These are phyloP conservation scores for Tetragonula clypearis DNA, from an alignment of 1,140 invertebrate genomes.

Conservation along the genomic window DNA sequence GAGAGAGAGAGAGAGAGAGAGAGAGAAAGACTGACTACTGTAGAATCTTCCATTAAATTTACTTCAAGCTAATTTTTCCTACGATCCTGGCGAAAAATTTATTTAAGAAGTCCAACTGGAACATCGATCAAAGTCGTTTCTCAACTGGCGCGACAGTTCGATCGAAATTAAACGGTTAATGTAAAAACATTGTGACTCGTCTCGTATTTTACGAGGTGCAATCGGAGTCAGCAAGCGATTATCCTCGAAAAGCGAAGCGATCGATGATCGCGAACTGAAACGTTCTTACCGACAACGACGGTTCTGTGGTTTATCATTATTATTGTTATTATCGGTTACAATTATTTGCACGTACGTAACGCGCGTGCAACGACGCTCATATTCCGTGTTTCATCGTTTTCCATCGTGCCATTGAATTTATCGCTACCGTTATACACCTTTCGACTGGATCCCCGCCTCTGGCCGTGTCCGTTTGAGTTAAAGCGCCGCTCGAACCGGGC, in stretches of 20 bases:
- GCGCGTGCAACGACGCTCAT: not conserved
- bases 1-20: not conserved
- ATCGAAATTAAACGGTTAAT: not conserved
- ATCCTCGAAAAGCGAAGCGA: not conserved
- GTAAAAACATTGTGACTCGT: not conserved
- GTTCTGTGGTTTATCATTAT: too few relatives aligned
- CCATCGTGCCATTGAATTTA: conserved; percentile 51
- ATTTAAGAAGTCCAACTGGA: not conserved
- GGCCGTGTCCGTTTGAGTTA: conserved; percentile 60
- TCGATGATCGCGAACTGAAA: not conserved
- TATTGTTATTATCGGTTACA: not conserved
- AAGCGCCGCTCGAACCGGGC: conserved; percentile 49
- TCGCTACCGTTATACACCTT: conserved; percentile 65
- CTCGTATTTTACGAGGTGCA: not conserved
- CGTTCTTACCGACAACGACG: not conserved
- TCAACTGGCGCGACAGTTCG: not conserved
- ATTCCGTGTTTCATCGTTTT: conserved; percentile 44
- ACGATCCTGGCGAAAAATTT: not conserved
- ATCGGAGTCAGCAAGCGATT: not conserved
- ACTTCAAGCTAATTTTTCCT: not conserved
- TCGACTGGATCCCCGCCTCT: conserved; percentile 57
- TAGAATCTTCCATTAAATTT: not conserved
- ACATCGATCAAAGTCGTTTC: not conserved
- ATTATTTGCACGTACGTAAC: conserved; percentile 31
- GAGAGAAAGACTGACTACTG: not conserved